These are phyloP conservation scores for Sinella curviseta DNA, from an alignment of 1,140 invertebrate genomes.

Conservation along the genomic window DNA sequence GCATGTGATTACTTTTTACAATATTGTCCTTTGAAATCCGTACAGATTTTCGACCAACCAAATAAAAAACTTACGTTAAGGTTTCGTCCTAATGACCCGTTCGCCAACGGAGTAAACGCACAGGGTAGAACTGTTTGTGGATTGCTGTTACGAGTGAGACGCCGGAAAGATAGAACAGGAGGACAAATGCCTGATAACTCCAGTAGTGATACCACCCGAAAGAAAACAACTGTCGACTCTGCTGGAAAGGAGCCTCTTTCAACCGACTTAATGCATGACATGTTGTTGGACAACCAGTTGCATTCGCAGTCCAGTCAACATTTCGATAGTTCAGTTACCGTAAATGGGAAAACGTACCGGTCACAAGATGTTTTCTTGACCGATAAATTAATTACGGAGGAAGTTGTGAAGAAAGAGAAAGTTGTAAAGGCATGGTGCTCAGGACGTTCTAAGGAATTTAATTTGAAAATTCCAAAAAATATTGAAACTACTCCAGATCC, in stretches of 20 bases:
- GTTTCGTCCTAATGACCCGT: slow-evolving; percentile 83
- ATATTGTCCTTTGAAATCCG: neutral
- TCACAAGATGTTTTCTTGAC: slow-evolving; percentile 53
- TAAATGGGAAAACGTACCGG: neutral
- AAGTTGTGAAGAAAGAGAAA: neutral
- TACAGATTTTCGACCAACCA: slow-evolving; percentile 53
- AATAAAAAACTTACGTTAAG: slow-evolving; percentile 72
- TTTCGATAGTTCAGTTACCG: neutral
- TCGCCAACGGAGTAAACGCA: slow-evolving; percentile 74
- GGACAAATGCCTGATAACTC: neutral
- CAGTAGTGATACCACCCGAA: neutral
- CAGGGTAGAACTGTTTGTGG: slow-evolving; percentile 67
- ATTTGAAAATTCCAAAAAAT: neutral
- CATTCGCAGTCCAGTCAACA: neutral
- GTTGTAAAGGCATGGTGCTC: slow-evolving; percentile 4
- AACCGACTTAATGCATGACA: neutral
- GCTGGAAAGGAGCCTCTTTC: neutral
- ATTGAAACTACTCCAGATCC: neutral
- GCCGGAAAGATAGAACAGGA: slow-evolving; percentile 13
- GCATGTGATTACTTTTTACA: too few species aligned
- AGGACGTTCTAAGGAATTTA: neutral
- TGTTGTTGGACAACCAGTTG: neutral
- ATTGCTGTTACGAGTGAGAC: slow-evolving; percentile 69
- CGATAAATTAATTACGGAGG: slow-evolving; percentile 16
- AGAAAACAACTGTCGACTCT: neutral